Percentiles rank a stretch among this genome's conserved stretches.
These are phyloP conservation scores for Liodrosophila aerea DNA, from an alignment of 2,888 invertebrate genomes.

Conservation along the genomic window DNA sequence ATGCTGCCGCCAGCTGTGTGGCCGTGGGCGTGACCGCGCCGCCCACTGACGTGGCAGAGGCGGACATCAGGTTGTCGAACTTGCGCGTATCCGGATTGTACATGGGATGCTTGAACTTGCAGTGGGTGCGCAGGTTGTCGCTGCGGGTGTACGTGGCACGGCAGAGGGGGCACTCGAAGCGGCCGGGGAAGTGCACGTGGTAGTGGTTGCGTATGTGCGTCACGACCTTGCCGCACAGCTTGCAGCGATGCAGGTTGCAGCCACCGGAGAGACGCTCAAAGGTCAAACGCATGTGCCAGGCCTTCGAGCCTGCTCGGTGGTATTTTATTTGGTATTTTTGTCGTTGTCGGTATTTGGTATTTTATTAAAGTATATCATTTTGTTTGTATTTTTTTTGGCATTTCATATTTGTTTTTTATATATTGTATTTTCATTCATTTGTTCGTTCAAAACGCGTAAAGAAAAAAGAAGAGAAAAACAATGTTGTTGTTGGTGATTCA, in stretches of 20 bases:
- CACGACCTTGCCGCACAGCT: slow-evolving; percentile 96
- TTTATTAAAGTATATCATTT: slow-evolving; percentile 15
- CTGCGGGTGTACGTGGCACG: slow-evolving; percentile 95
- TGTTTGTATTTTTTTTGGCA: slow-evolving; percentile 37
- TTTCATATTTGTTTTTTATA: slow-evolving; percentile 43
- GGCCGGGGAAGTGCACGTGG: slow-evolving; percentile 96
- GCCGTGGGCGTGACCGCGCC: slow-evolving; percentile 84
- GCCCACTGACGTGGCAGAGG: slow-evolving; percentile 82
- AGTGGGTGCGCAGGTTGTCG: slow-evolving; percentile 95
- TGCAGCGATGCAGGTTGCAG: slow-evolving; percentile 96
- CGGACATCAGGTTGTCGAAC: slow-evolving; percentile 88
- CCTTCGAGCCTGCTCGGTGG: slow-evolving; percentile 88
- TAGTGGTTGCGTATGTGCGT: slow-evolving; percentile 97
- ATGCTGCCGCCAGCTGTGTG: slow-evolving; percentile 84
- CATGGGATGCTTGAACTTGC: slow-evolving; percentile 95
- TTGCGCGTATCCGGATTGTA: slow-evolving; percentile 93
- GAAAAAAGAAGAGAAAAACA: slow-evolving; percentile 82
- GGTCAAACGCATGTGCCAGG: slow-evolving; percentile 97
- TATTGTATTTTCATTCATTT: slow-evolving; percentile 48
- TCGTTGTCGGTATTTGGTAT: background rate
- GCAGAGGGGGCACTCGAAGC: slow-evolving; percentile 95
- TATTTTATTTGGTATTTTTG: slow-evolving; percentile 14
- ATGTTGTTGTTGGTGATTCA: slow-evolving; percentile 83
- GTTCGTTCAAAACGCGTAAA: slow-evolving; percentile 79
- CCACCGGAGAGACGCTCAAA: slow-evolving; percentile 96